These are phyloP conservation scores for Cliona cf. orientalis DNA, from an alignment of 37 sponge, comb jelly and placozoan genomes.

Conservation along the genomic window DNA sequence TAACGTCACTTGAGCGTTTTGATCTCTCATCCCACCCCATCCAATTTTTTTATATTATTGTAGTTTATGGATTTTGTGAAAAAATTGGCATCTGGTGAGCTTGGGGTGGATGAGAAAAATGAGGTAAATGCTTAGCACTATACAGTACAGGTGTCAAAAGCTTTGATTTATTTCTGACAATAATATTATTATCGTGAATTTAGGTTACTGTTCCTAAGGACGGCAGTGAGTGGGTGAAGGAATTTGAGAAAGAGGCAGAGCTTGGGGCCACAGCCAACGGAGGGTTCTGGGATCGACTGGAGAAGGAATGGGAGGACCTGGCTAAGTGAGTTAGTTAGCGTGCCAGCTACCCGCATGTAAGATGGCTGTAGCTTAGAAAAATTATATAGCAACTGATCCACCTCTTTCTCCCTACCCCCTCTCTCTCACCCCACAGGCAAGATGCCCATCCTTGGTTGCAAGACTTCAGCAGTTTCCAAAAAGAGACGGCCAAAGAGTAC, in stretches of 20 bases:
- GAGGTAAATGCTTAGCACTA: constrained; percentile 16
- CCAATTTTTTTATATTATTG: neutral
- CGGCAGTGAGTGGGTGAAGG: constrained; percentile 31
- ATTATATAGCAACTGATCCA: too few relatives aligned
- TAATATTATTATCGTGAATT: too few relatives aligned
- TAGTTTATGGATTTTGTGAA: constrained; percentile 80
- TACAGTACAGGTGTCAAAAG: too few relatives aligned
- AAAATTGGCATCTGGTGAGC: constrained; percentile 62
- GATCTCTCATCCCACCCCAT: neutral
- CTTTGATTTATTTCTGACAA: too few relatives aligned
- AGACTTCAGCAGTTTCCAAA: constrained; percentile 21
- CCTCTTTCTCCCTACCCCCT: too few relatives aligned
- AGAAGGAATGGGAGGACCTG: constrained; percentile 62
- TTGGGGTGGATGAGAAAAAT: constrained; percentile 39
- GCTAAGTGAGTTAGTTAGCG: constrained; percentile 22
- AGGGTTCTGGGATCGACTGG: constrained; percentile 54
- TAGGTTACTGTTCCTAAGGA: neutral
- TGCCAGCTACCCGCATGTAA: neutral
- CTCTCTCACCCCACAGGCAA: constrained; percentile 7
- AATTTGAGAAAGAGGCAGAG: constrained; percentile 28
- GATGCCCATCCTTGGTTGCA: constrained; percentile 59
- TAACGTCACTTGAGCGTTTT: too few relatives aligned
- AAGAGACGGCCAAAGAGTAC: constrained; percentile 25
- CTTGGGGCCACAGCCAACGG: neutral
- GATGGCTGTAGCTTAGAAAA: too few relatives aligned